Percentiles rank a stretch among this genome's conserved stretches.
Conservation (phyloP, 2,113 vertebrate genomes). For the Cyanistes caeruleus region DNA sequence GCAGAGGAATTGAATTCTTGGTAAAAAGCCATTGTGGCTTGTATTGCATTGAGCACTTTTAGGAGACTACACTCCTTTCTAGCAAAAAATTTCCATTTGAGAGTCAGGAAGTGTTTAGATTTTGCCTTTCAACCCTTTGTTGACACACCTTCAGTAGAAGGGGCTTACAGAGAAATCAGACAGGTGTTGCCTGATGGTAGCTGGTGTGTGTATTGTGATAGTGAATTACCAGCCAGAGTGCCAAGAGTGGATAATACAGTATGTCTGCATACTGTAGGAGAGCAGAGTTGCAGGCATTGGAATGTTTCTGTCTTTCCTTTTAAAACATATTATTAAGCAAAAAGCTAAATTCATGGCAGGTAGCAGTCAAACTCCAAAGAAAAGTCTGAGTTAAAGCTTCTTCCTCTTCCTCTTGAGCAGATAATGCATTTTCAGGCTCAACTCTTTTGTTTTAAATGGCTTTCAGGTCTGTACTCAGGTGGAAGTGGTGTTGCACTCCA, state of each 20-base stretch:
- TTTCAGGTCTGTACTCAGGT: neutral
- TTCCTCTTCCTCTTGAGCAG: neutral
- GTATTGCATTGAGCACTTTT: neutral
- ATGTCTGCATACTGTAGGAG: slow-evolving; percentile 68
- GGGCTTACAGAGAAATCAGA: slow-evolving; percentile 45
- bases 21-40: neutral
- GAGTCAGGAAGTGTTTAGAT: neutral
- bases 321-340: slow-evolving; percentile 81
- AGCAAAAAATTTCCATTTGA: neutral
- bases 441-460: neutral
- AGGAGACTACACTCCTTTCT: neutral
- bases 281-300: slow-evolving; percentile 72
- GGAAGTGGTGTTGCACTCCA: neutral
- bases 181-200: slow-evolving; percentile 74
- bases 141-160: slow-evolving; percentile 42
- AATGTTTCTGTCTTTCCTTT: slow-evolving; percentile 70
- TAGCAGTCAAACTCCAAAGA: neutral
- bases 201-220: slow-evolving; percentile 64
- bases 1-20: neutral
- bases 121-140: slow-evolving; percentile 23
- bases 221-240: slow-evolving; percentile 74
- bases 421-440: neutral
- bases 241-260: slow-evolving; percentile 83
- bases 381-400: neutral
- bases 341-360: slow-evolving; percentile 75